Percentiles rank a stretch among this genome's conserved stretches.
phyloP scores from a whole-genome alignment of 1,140 invertebrate genomes.

The Leptinotarsa texana region DNA sequence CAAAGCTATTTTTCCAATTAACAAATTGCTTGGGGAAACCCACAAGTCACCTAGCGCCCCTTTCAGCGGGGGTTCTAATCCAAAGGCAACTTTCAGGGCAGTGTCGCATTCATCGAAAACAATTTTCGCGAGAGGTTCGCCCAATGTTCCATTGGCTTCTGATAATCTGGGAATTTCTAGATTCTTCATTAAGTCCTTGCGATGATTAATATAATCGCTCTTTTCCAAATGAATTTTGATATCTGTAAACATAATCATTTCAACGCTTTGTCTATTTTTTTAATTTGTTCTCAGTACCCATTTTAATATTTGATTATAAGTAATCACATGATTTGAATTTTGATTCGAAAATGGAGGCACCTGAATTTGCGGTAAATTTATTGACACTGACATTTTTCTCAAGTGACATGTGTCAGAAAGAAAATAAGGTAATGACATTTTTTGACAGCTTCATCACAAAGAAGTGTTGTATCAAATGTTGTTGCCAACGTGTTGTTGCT shows the following conservation, averaged over 20 bases:
- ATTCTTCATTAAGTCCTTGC: conserved; percentile 31
- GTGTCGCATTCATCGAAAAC: conserved; percentile 47
- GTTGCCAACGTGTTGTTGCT: too few relatives aligned
- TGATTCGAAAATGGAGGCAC: background rate
- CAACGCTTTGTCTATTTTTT: background rate
- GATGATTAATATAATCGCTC: conserved; percentile 32
- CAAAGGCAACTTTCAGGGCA: conserved; percentile 43
- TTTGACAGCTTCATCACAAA: too few relatives aligned
- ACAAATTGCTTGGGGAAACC: conserved; percentile 53
- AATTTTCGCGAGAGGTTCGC: conserved; percentile 41
- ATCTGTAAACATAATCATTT: conserved; percentile 18
- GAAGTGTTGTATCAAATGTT: too few relatives aligned
- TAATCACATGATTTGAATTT: background rate
- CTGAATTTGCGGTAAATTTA: too few relatives aligned
- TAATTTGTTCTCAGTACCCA: background rate
- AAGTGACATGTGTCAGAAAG: too few relatives aligned
- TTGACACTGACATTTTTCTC: too few relatives aligned
- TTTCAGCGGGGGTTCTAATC: conserved; percentile 44
- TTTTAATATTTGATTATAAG: background rate
- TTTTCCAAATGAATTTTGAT: conserved; percentile 32
- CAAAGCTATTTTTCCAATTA: conserved; percentile 50
- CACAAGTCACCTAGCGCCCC: conserved; percentile 49
- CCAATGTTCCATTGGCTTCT: conserved; percentile 38
- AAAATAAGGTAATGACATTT: too few relatives aligned
- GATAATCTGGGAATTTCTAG: conserved; percentile 36